Evolutionary conservation across 2,797 vertebrate genomes (phyloP).

Genomic region (Galaxias olidus): DNA sequence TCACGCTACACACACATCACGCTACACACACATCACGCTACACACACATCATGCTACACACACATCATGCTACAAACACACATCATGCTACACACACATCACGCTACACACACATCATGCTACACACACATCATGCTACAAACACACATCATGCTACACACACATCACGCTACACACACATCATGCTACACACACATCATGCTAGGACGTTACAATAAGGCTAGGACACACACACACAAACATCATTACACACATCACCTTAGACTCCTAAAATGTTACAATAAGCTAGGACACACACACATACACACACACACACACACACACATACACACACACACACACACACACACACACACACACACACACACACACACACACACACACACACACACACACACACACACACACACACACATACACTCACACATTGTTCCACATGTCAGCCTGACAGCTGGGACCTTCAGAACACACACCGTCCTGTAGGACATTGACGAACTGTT

Average conservation of each 20-base stretch:
- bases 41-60: slow-evolving; percentile 3
- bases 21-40: slow-evolving; percentile 14
- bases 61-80: neutral
- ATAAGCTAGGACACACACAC: neutral
- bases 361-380: too few species aligned
- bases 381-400: too few species aligned
- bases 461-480: too few species aligned
- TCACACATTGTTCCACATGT: too few species aligned
- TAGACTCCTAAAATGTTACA: neutral
- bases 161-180: slow-evolving; percentile 11
- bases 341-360: neutral
- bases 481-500: neutral
- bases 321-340: slow-evolving; percentile 1
- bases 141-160: neutral
- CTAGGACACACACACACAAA: slow-evolving; percentile 17
- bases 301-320: neutral
- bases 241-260: neutral
- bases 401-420: too few species aligned
- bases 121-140: slow-evolving; percentile 19
- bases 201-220: too few species aligned
- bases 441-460: too few species aligned
- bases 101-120: slow-evolving; percentile 28
- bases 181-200: slow-evolving; percentile 14
- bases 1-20: neutral
- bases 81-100: slow-evolving; percentile 22